Conservation (phyloP, 1,140 invertebrate species). For the Dinothrombium tinctorium region DNA sequence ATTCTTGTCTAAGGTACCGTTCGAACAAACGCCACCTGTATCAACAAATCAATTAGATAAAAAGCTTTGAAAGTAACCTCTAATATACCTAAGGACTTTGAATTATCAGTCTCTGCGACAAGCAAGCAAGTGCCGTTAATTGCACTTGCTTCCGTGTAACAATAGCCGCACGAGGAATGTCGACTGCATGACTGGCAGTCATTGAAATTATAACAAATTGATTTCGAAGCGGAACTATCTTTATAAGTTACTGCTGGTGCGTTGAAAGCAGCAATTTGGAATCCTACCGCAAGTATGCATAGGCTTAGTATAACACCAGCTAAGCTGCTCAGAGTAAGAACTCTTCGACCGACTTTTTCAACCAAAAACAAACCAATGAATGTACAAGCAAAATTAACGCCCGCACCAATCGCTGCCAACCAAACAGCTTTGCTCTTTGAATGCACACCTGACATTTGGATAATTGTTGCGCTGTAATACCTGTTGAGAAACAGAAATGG, state of each 20-base stretch:
- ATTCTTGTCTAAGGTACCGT: conserved; percentile 2
- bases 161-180: conserved; percentile 25
- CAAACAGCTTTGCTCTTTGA: conserved; percentile 32
- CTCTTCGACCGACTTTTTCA: conserved; percentile 31
- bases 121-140: not conserved
- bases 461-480: conserved; percentile 31
- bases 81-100: not conserved
- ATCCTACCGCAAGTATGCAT: conserved; percentile 25
- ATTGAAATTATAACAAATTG: conserved; percentile 5
- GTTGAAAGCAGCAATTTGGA: conserved; percentile 25
- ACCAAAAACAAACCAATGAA: conserved; percentile 33
- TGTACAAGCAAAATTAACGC: conserved; percentile 32
- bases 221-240: conserved; percentile 12
- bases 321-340: conserved; percentile 27
- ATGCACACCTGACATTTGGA: conserved; percentile 32
- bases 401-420: conserved; percentile 29
- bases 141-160: conserved; percentile 18
- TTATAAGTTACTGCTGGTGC: conserved; percentile 24
- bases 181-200: conserved; percentile 18
- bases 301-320: conserved; percentile 26
- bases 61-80: too few species aligned
- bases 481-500: too few species aligned
- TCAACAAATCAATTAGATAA: too few species aligned
- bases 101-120: too few species aligned
- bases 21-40: conserved; percentile 7